Conservation (phyloP, 53 echinoderm and acorn worm genomes). For the Mesocentrotus franciscanus region DNA sequence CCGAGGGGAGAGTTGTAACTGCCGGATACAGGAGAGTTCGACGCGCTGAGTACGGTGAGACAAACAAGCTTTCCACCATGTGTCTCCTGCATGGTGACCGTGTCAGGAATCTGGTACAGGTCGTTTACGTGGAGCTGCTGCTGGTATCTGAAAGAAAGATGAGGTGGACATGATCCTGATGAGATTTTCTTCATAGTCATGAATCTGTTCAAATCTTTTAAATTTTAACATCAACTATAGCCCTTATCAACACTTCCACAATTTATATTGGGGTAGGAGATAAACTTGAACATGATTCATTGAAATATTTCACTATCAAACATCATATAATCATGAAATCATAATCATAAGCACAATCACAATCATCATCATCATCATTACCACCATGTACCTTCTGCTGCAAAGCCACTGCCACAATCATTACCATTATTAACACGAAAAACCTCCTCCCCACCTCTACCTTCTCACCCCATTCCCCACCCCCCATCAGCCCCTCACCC, state of each 20-base stretch:
- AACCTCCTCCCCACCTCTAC: too few relatives aligned
- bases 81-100: slow-evolving; percentile 81
- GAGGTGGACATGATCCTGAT: not conserved
- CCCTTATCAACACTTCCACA: not conserved
- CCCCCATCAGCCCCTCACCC: too few relatives aligned
- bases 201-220: not conserved
- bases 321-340: too few relatives aligned
- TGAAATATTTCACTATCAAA: too few relatives aligned
- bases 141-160: slow-evolving; percentile 73
- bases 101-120: slow-evolving; percentile 94
- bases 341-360: too few relatives aligned
- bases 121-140: slow-evolving; percentile 89
- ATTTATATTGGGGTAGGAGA: too few relatives aligned
- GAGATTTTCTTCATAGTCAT: not conserved
- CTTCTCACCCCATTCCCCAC: too few relatives aligned
- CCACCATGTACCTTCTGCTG: too few relatives aligned
- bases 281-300: too few relatives aligned
- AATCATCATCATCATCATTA: too few relatives aligned
- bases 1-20: slow-evolving; percentile 77
- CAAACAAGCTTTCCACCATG: slow-evolving; percentile 81
- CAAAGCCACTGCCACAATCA: too few relatives aligned
- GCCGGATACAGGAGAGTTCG: slow-evolving; percentile 80
- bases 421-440: too few relatives aligned
- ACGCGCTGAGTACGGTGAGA: slow-evolving; percentile 80
- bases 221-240: not conserved